Evolutionary conservation across 2,797 vertebrate genomes (phyloP), one percentile per base, ranked within the genome.

Genomic region (Aeoliscus strigatus): DNA sequence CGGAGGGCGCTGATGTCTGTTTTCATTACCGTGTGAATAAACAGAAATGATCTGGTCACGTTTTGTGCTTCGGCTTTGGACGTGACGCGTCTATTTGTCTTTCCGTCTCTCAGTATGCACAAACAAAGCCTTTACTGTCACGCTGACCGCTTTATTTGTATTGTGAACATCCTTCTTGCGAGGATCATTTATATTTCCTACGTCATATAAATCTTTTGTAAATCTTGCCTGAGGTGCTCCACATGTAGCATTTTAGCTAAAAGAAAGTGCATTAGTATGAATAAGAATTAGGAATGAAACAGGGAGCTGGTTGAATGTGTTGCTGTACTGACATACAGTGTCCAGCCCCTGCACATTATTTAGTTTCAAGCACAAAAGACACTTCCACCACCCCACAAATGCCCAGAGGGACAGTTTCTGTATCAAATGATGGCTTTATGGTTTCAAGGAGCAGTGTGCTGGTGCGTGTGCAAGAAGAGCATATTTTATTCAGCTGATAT

Each of bases 241-340:
- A 17, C 39, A 21, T 21, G 45, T 38, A 7, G 30, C 40, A 31
- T 18, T 6, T 3, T 23, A 28, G n/a, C 1, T 9, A 38, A 55
- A 45, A 13, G 34, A 49, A 43, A 37, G 45, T 60, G 38, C 50
- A 63, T 50, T n/a, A n/a, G n/a, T n/a, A 66, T 66, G 44, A 74
- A 64, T 4, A 28, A 21, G 8, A 11, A 33, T 41, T 23, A 25
- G 32, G 28, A 27, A 17, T 14, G 29, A 27, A 62, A 60, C 27
- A 21, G 41, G 41, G 61, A 64, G 52, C 42, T 25, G 25, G 21
- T 58, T 55, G 45, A 51, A 51, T 21, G 53, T 56, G 62, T 17
- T 18, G 32, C 10, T 18, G 2, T 36, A 49, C 41, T 52, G 57
- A 52, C 56, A 60, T 57, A 58, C 31, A 40, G 25, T 25, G 11